Base-by-base conservation (phyloP, 2,113 vertebrate genomes). In the Dipodomys ordii region DNA sequence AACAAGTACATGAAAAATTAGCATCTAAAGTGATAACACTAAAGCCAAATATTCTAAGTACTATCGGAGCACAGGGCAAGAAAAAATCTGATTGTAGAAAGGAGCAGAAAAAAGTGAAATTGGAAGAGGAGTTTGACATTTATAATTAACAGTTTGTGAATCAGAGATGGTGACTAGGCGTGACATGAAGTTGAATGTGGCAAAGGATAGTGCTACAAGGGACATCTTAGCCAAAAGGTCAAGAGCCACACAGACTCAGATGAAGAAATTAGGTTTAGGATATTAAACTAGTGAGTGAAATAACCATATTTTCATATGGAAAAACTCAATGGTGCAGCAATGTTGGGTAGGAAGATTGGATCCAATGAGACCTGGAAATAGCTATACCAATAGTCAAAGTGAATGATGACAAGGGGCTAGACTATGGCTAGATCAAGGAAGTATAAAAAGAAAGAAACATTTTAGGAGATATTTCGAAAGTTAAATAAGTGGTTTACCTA, bases 71-170 rank as follows among this genome's bases (percentile, higher is more conserved):
- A 76, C 46, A 77, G 67, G 92, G 65, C 32, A 86, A 87, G 49
- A 85, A 39, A 65, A 30, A 72, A 78, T 12, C 49, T 80, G 73
- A 57, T 90, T 91, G 80, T 62, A 77, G 39, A 83, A 13, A 79
- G 7, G 11, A 46, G 83, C 53, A 32, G 23, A 64, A 64, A 44
- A 81, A 90, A 85, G 60, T 89, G 44, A 68, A 22, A 32, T 64
- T 84, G 57, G 72, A 84, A 53, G 19, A 46, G 22, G 16, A 86
- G 57, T 91, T 80, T 91, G 91, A 81, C 64, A 74, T 87, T 96
- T 39, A 95, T 90, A 64, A 92, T 27, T 64, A 91, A 93, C 23
- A 74, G 28, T 87, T 65, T 81, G 30, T 90, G 77, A 64, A 49
- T 84, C n/a, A 73, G 35, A 87, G 28, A 78, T 77, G 9, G 12